A percentile compares a stretch with the other conserved stretches of the same genome.
These are phyloP conservation scores for Rhyacichthys aspro DNA, from an alignment of 2,797 vertebrate species.

Conservation along the genomic window DNA sequence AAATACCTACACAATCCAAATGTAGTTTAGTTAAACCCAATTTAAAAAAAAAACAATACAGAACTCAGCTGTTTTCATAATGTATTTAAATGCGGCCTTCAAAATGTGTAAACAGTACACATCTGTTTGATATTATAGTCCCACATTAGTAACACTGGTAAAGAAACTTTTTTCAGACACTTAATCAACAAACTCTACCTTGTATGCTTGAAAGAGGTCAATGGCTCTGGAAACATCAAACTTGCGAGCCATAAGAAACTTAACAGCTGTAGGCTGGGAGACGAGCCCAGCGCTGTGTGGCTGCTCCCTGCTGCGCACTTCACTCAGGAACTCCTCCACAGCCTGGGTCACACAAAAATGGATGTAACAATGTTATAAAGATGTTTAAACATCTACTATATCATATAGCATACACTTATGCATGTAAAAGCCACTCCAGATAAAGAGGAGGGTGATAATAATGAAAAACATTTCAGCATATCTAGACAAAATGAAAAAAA, in stretches of 20 bases:
- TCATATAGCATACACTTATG: no score
- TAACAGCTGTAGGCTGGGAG: constrained; percentile 84
- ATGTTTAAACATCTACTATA: not conserved
- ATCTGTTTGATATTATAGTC: not conserved
- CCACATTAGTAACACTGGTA: not conserved
- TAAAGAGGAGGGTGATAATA: no score
- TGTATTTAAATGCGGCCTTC: no score
- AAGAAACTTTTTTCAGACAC: not conserved
- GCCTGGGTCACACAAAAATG: constrained; percentile 61
- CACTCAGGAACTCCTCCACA: constrained; percentile 85
- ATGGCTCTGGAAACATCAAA: constrained; percentile 86
- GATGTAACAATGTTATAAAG: not conserved
- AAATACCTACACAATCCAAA: no score
- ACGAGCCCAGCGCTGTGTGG: constrained; percentile 82
- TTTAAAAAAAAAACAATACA: no score
- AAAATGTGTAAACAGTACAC: not conserved
- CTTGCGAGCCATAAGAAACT: constrained; percentile 88
- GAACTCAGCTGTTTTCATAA: no score
- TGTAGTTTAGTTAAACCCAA: no score
- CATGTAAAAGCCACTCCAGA: no score
- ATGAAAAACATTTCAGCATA: no score
- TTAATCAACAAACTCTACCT: constrained; percentile 66
- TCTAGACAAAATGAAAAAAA: no score
- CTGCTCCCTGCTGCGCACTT: constrained; percentile 81
- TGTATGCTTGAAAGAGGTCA: constrained; percentile 86